These are phyloP conservation scores for Napeogenes inachia DNA, from an alignment of 2,888 invertebrate genomes.

Conservation along the genomic window DNA sequence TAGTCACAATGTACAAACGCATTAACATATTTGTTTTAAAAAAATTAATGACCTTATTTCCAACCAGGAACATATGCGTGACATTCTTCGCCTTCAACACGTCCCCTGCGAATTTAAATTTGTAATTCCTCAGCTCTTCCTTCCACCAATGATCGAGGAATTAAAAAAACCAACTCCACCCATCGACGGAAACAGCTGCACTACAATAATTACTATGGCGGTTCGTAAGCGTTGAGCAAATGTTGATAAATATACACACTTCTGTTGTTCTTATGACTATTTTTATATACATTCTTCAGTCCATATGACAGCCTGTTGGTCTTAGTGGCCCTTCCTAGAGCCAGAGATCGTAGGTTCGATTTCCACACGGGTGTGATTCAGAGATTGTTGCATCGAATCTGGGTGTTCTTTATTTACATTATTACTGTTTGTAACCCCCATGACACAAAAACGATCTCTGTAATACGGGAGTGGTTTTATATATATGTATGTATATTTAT, in stretches of 20 bases:
- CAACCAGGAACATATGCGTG: conserved; percentile 62
- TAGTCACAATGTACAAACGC: conserved; percentile 8
- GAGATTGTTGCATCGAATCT: too few species aligned
- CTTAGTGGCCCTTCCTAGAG: too few species aligned
- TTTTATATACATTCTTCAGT: neutral
- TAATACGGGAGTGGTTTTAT: too few species aligned
- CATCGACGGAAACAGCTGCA: conserved; percentile 74
- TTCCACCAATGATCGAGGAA: conserved; percentile 65
- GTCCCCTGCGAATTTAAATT: conserved; percentile 73
- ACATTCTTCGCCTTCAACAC: conserved; percentile 67
- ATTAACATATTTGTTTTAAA: conserved; percentile 26
- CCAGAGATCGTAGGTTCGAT: too few species aligned
- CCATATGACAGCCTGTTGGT: too few species aligned
- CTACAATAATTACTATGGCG: conserved; percentile 69
- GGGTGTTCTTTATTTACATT: too few species aligned
- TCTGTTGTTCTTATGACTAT: conserved; percentile 8
- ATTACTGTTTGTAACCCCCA: too few species aligned
- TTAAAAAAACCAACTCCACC: conserved; percentile 68
- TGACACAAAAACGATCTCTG: too few species aligned
- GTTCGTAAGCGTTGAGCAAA: conserved; percentile 59
- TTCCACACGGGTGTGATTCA: too few species aligned
- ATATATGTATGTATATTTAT: too few species aligned
- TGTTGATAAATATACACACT: conserved; percentile 43
- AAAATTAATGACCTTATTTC: conserved; percentile 43
- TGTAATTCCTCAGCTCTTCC: conserved; percentile 61